Evolutionary conservation across 2,797 vertebrate genomes (phyloP).

Genomic region (Podarcis siculus): DNA sequence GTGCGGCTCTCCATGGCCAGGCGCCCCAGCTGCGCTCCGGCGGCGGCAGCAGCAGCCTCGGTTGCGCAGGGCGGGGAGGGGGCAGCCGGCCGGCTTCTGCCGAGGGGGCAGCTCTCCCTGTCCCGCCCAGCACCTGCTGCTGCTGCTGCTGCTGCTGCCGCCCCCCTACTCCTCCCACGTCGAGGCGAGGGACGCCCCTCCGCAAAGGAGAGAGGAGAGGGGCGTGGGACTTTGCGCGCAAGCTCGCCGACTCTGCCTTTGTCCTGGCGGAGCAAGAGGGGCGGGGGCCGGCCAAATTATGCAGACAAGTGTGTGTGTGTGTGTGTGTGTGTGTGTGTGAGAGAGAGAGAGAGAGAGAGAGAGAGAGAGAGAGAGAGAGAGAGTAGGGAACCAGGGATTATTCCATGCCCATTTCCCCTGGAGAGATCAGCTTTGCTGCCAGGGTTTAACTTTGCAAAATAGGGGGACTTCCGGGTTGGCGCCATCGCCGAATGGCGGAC

Average conservation of each 20-base stretch:
- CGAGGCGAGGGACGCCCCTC: neutral
- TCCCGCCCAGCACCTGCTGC: slow-evolving; percentile 33
- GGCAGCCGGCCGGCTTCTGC: neutral
- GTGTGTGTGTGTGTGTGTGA: too few relatives aligned
- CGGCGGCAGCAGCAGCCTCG: neutral
- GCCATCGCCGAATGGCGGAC: too few relatives aligned
- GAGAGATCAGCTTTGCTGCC: too few relatives aligned
- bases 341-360: neutral
- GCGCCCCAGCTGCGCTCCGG: neutral
- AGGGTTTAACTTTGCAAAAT: neutral
- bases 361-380: neutral
- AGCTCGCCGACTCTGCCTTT: neutral
- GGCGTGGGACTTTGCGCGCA: neutral
- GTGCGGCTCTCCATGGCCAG: neutral
- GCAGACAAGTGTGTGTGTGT: neutral
- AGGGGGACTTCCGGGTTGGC: too few relatives aligned
- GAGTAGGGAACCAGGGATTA: neutral
- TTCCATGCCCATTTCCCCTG: too few relatives aligned
- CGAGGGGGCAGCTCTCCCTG: neutral
- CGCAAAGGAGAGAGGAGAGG: neutral
- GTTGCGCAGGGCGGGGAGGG: neutral
- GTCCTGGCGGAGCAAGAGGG: neutral
- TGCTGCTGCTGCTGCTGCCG: neutral
- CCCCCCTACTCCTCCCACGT: neutral
- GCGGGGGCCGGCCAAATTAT: neutral